Evolutionary conservation across 2,888 invertebrate species (phyloP), one percentile per base, ranked within the genome.

Genomic region (Eristalis intricaria): DNA sequence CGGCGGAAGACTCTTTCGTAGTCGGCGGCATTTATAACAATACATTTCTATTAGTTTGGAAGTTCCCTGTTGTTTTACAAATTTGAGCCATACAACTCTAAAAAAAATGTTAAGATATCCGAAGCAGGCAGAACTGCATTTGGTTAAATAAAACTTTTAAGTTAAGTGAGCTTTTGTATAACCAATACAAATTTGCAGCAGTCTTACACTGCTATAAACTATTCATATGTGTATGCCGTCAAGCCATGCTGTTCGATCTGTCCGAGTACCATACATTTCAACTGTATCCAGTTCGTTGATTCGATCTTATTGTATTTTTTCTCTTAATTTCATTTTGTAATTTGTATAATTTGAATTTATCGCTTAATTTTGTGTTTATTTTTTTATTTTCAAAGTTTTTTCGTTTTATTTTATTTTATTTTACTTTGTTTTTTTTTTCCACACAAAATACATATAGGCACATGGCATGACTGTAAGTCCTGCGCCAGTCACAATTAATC

Each of bases 401-500:
- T 82, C 11, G 69, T 70, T 70, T 65, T 19, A 60, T 71, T 88
- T 86, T 88, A 84, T 80, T 89, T 89, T 84, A 68, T 85, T 86
- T 82, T 85, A 87, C 64, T 84, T 60, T 75, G 80, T 84, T 86
- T 73, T 84, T 84, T 90, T 88, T 87, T 89, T 69, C 35, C 68
- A 43, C 23, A 88, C 89, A 88, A 71, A 86, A 88, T 85, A 84
- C 71, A 89, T 89, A 88, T 92, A 93, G 93, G 93, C 93, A 91
- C 93, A 93, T 92, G 93, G 93, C 92, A 93, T 93, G 93, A 93
- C 93, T 90, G 93, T 93, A 91, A 93, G 93, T 93, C 93, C 93
- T 92, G 93, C 93, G 92, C 93, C 93, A 92, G 92, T 93, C 93
- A 93, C 93, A 91, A 92, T 93, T 91, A 93, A 93, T 91, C 93